Conservation (phyloP, 2,797 vertebrate species). For the Macrochelys suwanniensis region DNA sequence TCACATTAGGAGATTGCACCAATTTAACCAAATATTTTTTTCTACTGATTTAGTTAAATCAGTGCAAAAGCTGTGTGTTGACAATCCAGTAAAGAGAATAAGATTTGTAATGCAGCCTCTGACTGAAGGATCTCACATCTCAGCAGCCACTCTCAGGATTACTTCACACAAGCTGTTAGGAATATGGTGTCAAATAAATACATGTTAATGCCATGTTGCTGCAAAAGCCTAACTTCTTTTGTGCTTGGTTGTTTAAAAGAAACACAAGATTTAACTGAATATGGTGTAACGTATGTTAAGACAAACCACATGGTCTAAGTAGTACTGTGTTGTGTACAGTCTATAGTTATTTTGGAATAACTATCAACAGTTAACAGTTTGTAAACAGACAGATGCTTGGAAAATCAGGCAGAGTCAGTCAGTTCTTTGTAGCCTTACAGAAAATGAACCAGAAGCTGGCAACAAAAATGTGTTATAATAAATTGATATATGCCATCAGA, state of each 20-base stretch:
- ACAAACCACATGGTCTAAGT: background rate
- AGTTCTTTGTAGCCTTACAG: background rate
- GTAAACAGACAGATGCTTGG: background rate
- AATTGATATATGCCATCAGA: background rate
- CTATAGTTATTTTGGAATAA: background rate
- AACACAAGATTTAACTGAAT: background rate
- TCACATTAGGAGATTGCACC: slow-evolving; percentile 56
- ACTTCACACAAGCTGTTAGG: rapidly evolving
- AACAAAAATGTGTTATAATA: background rate
- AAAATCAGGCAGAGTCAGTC: background rate
- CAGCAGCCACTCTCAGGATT: background rate
- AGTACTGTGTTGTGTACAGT: background rate
- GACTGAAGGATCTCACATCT: background rate
- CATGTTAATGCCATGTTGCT: background rate
- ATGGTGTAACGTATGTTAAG: background rate
- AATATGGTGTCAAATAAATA: background rate
- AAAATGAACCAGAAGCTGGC: background rate
- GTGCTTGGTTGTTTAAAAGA: background rate
- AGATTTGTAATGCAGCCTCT: background rate
- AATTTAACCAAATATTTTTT: background rate
- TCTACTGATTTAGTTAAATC: background rate
- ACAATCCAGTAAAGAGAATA: slow-evolving; percentile 35
- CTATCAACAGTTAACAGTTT: background rate
- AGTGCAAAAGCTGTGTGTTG: background rate
- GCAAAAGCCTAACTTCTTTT: slow-evolving; percentile 22